Base-by-base conservation (phyloP, 2,797 vertebrate species). In the Acropternis orthonyx region DNA sequence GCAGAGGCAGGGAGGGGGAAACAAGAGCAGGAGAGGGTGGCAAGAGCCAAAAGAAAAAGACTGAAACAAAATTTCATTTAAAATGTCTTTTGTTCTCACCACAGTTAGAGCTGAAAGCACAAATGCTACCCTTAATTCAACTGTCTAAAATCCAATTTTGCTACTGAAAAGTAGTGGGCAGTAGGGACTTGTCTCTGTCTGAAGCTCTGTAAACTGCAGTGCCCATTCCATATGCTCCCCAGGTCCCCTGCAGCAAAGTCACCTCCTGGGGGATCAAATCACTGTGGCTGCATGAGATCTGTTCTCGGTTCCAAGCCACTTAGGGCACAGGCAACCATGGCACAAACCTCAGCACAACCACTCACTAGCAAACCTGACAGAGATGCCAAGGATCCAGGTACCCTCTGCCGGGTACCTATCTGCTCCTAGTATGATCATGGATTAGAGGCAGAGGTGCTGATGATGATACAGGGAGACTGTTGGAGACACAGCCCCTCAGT, bases 1-100 rank as follows among this genome's bases (percentile, higher is more conserved):
- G 7, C 14, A 2, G 9, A 1, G 15, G 37, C 3, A 14, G 10
- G 19, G 13, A 6, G 36, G 15, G 21, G 9, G 4, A 6, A 83
- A 66, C 41, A 32, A 74, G 69, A 59, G 62, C 63, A 73, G 48
- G 48, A 85, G 49, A 61, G 34, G 7, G 51, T 51, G 26, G 36
- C 28, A 92, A 79, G 34, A 87, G 37, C 18, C 51, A 48, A 59
- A 59, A 68, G 69, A 65, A 89, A 92, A 55, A 76, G 34, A 71
- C 17, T 41, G 55, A 89, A 92, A 91, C 49, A 88, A 91, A 91
- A 74, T 65, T 80, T 89, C 54, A 49, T 52, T 82, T 41, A 79
- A 94, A 94, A 20, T 24, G n/a, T 56, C 44, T 52, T 94, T 79
- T 94, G 26, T 92, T 68, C 79, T 85, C 28, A 2, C 26, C 32